Evolutionary conservation across 2,113 vertebrate genomes (phyloP).

Genomic region (Channa argus): DNA sequence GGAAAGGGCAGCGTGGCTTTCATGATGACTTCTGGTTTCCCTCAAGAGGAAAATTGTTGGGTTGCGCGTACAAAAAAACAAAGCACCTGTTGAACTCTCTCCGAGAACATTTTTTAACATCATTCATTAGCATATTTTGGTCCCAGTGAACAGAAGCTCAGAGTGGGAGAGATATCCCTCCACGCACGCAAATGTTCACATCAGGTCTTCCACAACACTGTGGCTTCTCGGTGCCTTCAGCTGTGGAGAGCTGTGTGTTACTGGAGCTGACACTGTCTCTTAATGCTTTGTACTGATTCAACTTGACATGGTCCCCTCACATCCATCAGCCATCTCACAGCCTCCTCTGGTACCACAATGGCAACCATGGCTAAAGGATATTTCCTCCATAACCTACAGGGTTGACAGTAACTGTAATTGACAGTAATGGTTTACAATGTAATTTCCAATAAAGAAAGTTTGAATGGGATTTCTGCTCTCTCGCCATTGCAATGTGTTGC

Average conservation of each 20-base stretch:
- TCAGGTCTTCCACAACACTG: background rate
- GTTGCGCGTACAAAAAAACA: background rate
- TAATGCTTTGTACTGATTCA: slow-evolving; percentile 23
- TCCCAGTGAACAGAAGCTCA: background rate
- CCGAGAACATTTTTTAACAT: background rate
- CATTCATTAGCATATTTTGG: slow-evolving; percentile 10
- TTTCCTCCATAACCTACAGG: slow-evolving; percentile 37
- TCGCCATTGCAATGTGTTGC: slow-evolving; percentile 37
- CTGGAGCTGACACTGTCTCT: slow-evolving; percentile 21
- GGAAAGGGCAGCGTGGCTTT: background rate
- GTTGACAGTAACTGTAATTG: slow-evolving; percentile 49
- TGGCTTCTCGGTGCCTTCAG: background rate
- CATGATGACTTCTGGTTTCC: background rate
- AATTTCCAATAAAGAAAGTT: slow-evolving; percentile 20
- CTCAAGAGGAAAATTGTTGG: background rate
- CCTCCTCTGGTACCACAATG: background rate
- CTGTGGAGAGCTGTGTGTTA: slow-evolving; percentile 21
- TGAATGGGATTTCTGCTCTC: slow-evolving; percentile 35
- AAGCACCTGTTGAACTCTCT: background rate
- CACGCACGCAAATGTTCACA: background rate
- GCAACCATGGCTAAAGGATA: slow-evolving; percentile 32
- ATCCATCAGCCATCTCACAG: slow-evolving; percentile 15
- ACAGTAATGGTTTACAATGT: background rate
- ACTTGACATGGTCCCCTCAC: slow-evolving; percentile 10
- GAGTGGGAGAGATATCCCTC: background rate